Conservation (phyloP, 1,140 invertebrate genomes). For the Drosophila fuyamai region DNA sequence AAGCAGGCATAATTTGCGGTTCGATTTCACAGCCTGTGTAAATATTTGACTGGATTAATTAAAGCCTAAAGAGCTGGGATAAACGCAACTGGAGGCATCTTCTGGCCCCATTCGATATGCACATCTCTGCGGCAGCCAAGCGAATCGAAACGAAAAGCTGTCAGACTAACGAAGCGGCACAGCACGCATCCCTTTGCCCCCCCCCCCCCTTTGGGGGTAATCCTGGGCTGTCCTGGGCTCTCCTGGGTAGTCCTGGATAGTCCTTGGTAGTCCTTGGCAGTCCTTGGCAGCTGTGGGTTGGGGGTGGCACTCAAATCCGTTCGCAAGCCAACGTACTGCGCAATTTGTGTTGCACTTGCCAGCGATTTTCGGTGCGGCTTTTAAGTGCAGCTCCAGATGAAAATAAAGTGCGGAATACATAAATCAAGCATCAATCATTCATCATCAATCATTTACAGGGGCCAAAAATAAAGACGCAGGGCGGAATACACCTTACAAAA, state of each 20-base stretch:
- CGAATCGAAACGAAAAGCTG: conserved; percentile 57
- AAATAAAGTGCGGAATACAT: conserved; percentile 50
- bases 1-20: conserved; percentile 1
- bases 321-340: conserved; percentile 65
- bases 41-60: conserved; percentile 17
- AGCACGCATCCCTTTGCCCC: conserved; percentile 26
- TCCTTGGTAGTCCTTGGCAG: neutral
- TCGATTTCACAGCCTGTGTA: neutral
- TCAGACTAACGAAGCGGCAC: conserved; percentile 73
- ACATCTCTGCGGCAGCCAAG: conserved; percentile 17
- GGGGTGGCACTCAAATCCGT: conserved; percentile 45
- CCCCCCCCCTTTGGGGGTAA: neutral
- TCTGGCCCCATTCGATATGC: conserved; percentile 27
- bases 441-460: conserved; percentile 71
- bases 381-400: conserved; percentile 31
- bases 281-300: neutral
- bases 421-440: conserved; percentile 76
- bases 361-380: conserved; percentile 21
- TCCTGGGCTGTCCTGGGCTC: neutral
- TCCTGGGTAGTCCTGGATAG: neutral
- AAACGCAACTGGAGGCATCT: neutral
- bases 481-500: neutral
- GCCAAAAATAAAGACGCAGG: neutral
- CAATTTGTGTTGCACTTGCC: conserved; percentile 45
- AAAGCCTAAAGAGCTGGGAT: conserved; percentile 9